These are phyloP conservation scores for Morus bassanus DNA, from an alignment of 2,797 vertebrate species.

Conservation along the genomic window DNA sequence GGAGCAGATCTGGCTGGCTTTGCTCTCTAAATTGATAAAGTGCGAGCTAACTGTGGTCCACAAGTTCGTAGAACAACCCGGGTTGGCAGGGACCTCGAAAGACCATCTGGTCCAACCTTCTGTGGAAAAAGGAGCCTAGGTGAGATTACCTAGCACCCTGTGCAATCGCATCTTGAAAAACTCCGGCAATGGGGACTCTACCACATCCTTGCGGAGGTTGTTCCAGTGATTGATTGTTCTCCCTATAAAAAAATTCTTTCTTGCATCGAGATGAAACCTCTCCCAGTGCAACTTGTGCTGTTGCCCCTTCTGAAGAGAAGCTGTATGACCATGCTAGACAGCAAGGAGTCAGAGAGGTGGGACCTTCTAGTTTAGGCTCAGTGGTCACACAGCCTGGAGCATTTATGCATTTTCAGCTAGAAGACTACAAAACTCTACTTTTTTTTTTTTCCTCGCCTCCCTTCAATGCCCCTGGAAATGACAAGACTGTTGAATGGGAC, in stretches of 20 bases:
- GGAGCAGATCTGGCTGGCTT: not conserved
- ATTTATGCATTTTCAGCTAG: not conserved
- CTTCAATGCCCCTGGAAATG: not conserved
- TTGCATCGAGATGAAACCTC: not conserved
- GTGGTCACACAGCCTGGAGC: not conserved
- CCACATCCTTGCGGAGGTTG: rapidly evolving
- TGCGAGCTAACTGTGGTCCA: not conserved
- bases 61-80: not conserved
- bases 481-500: not conserved
- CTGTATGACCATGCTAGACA: not conserved
- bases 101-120: not conserved
- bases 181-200: not conserved
- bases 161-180: not conserved
- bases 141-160: not conserved
- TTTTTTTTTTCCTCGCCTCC: not conserved
- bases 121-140: not conserved
- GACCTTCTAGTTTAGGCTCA: not conserved
- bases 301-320: not conserved
- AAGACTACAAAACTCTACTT: not conserved
- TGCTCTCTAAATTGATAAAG: not conserved
- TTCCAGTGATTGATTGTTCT: not conserved
- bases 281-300: not conserved
- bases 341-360: not conserved
- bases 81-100: not conserved
- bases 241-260: not conserved